A percentile compares a stretch with the other conserved stretches of the same genome.
These are phyloP conservation scores for Drosophila melanogaster DNA, from an alignment of 1,140 invertebrate species.

Conservation along the genomic window Release_6_plus_ISO1_MT NT_033777.3:4319501-4320000, in stretches of 20 bases:
- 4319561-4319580: neutral
- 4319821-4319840: slow-evolving; percentile 18
- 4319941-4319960: slow-evolving; percentile 48
- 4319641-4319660: neutral
- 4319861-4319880: slow-evolving; percentile 38
- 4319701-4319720: neutral
- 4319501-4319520: neutral
- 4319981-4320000: slow-evolving; percentile 5
- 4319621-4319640: neutral
- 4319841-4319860: slow-evolving; percentile 41
- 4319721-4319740: neutral
- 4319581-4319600: neutral
- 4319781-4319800: neutral
- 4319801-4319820: slow-evolving; percentile 3
- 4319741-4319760: slow-evolving; percentile 1
- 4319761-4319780: neutral
- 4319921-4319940: slow-evolving; percentile 54
- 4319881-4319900: slow-evolving; percentile 21
- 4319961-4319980: slow-evolving; percentile 33
- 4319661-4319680: neutral
- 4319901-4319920: slow-evolving; percentile 57
- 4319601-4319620: neutral
- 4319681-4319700: neutral
- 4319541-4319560: too few species aligned
- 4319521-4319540: neutral